A percentile compares a stretch with the other conserved stretches of the same genome.
These are phyloP conservation scores for Halesus radiatus DNA, from an alignment of 1,140 invertebrate genomes.

Conservation along the genomic window DNA sequence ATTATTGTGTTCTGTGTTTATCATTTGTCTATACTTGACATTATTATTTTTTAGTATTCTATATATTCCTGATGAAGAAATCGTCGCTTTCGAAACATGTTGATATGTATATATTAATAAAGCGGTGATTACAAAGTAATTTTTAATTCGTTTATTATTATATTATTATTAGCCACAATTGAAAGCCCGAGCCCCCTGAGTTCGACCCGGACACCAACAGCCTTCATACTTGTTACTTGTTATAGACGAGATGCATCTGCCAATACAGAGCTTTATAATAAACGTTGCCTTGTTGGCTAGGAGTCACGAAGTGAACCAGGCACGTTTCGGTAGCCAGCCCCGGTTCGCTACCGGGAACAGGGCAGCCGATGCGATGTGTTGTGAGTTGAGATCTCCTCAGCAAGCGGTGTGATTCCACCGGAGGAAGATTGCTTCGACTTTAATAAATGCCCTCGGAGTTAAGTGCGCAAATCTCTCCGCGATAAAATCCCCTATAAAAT, in stretches of 20 bases:
- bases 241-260: slow-evolving; percentile 47
- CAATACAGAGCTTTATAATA: slow-evolving; percentile 36
- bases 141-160: background rate
- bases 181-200: background rate
- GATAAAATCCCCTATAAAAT: too few relatives aligned
- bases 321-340: slow-evolving; percentile 49
- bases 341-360: slow-evolving; percentile 14
- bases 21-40: too few relatives aligned
- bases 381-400: background rate
- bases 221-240: slow-evolving; percentile 32
- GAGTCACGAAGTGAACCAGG: slow-evolving; percentile 45
- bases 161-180: background rate
- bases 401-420: background rate
- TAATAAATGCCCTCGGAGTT: background rate
- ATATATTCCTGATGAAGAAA: too few relatives aligned
- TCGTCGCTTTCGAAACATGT: too few relatives aligned
- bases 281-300: background rate
- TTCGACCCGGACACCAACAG: background rate
- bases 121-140: too few relatives aligned
- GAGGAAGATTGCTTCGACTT: background rate
- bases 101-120: too few relatives aligned
- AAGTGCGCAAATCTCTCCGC: too few relatives aligned
- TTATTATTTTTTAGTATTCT: too few relatives aligned
- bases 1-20: too few relatives aligned
- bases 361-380: background rate